These are phyloP conservation scores for Sebastes cheni DNA, from an alignment of 2,797 vertebrate species.

Conservation along the genomic window DNA sequence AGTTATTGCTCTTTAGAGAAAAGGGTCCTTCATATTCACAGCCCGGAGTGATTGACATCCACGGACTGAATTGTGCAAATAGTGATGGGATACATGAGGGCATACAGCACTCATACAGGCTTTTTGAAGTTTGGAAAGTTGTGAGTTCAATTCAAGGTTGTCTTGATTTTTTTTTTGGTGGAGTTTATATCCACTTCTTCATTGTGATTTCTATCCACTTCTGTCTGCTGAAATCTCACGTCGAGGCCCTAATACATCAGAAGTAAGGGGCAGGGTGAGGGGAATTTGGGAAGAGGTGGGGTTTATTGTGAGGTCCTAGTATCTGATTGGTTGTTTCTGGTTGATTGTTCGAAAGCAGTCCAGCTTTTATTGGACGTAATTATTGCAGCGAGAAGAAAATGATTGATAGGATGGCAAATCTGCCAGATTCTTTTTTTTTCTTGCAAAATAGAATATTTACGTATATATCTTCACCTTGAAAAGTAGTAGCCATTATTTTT, in stretches of 20 bases:
- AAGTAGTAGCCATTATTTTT: slow-evolving; percentile 79
- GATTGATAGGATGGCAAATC: slow-evolving; percentile 76
- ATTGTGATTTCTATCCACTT: slow-evolving; percentile 7
- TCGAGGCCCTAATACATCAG: slow-evolving; percentile 35
- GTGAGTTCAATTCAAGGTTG: slow-evolving; percentile 26
- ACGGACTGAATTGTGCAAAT: slow-evolving; percentile 77
- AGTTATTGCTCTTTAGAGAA: slow-evolving; percentile 78
- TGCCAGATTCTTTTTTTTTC: slow-evolving; percentile 68
- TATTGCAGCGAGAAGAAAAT: slow-evolving; percentile 82
- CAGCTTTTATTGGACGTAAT: slow-evolving; percentile 71
- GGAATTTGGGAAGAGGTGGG: slow-evolving; percentile 35
- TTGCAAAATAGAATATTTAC: slow-evolving; percentile 86
- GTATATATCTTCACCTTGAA: slow-evolving; percentile 86
- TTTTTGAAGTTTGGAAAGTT: slow-evolving; percentile 28
- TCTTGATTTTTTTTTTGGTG: background rate
- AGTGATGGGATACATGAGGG: slow-evolving; percentile 49
- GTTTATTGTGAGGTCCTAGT: slow-evolving; percentile 66
- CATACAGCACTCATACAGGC: slow-evolving; percentile 22
- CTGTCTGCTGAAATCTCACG: slow-evolving; percentile 23
- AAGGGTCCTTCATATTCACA: slow-evolving; percentile 73
- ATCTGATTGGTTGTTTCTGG: slow-evolving; percentile 66
- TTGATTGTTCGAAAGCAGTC: slow-evolving; percentile 84
- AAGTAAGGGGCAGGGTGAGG: slow-evolving; percentile 18
- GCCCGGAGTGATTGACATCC: slow-evolving; percentile 63
- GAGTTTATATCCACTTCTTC: slow-evolving; percentile 8